phyloP scores from a whole-genome alignment of 2,888 invertebrate genomes.

The Hirudinaria manillensis region DNA sequence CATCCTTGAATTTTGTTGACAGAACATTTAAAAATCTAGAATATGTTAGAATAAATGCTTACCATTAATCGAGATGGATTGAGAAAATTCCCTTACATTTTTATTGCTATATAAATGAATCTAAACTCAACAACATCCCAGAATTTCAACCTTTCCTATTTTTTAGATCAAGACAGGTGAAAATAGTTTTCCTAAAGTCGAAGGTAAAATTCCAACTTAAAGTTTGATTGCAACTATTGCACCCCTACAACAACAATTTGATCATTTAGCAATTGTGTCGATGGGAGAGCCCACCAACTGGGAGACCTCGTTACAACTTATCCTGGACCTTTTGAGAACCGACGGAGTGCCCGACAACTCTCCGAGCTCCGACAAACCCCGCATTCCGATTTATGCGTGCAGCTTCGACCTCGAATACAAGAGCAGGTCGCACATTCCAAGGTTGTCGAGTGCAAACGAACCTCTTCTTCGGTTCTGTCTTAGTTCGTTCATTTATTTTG shows the following conservation, averaged over 20 bases:
- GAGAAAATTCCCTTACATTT: too few species aligned
- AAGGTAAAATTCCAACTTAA: constrained; percentile 34
- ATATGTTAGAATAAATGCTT: too few species aligned
- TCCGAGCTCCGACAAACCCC: constrained; percentile 42
- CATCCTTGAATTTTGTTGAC: neutral
- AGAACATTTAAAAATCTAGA: too few species aligned
- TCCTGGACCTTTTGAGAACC: constrained; percentile 52
- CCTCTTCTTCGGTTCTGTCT: too few species aligned
- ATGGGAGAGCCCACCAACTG: constrained; percentile 53
- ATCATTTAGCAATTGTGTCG: constrained; percentile 48
- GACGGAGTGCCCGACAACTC: constrained; percentile 50
- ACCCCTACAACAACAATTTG: neutral
- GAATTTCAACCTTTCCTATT: neutral
- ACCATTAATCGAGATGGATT: too few species aligned
- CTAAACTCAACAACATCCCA: too few species aligned
- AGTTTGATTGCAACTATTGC: neutral
- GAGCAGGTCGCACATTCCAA: constrained; percentile 53
- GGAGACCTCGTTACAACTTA: constrained; percentile 52
- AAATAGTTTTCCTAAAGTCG: constrained; percentile 39
- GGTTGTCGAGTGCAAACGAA: constrained; percentile 41
- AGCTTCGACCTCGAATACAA: constrained; percentile 55
- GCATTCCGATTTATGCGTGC: constrained; percentile 53
- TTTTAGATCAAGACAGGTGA: constrained; percentile 36
- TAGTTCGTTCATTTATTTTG: neutral
- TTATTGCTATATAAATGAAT: too few species aligned